Conservation (phyloP, 2,113 vertebrate species). For the Gallinago media region DNA sequence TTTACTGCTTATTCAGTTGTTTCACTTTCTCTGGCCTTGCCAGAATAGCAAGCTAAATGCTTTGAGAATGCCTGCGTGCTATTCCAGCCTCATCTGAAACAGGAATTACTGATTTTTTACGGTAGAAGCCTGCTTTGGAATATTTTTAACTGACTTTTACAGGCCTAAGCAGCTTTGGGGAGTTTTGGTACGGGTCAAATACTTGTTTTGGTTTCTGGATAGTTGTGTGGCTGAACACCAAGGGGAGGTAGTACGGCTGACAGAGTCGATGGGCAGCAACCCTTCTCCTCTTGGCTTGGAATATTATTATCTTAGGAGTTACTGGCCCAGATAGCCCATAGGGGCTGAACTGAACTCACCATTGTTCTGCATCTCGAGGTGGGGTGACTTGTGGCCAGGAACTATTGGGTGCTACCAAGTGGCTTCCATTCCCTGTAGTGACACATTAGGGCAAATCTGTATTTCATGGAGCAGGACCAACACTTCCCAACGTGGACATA, state of each 20-base stretch:
- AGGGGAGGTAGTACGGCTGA: background rate
- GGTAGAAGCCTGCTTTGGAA: background rate
- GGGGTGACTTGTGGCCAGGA: background rate
- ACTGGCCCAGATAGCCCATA: background rate
- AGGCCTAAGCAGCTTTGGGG: background rate
- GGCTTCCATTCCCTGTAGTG: background rate
- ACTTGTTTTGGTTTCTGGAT: accelerated
- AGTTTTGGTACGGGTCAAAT: background rate
- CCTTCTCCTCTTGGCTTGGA: background rate
- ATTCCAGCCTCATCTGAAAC: background rate
- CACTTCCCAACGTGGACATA: background rate
- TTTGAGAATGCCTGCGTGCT: background rate
- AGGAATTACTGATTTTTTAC: background rate
- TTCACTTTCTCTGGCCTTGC: background rate
- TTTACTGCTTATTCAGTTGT: background rate
- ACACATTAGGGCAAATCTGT: background rate
- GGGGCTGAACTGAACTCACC: background rate
- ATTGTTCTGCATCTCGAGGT: background rate
- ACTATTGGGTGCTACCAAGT: background rate
- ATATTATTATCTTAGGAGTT: background rate
- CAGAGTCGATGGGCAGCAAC: background rate
- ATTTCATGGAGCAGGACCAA: background rate
- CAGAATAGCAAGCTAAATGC: background rate
- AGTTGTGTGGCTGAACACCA: background rate
- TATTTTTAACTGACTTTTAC: background rate